These are phyloP conservation scores for Gymnosoma rotundatum DNA, from an alignment of 2,888 invertebrate genomes.

Conservation along the genomic window DNA sequence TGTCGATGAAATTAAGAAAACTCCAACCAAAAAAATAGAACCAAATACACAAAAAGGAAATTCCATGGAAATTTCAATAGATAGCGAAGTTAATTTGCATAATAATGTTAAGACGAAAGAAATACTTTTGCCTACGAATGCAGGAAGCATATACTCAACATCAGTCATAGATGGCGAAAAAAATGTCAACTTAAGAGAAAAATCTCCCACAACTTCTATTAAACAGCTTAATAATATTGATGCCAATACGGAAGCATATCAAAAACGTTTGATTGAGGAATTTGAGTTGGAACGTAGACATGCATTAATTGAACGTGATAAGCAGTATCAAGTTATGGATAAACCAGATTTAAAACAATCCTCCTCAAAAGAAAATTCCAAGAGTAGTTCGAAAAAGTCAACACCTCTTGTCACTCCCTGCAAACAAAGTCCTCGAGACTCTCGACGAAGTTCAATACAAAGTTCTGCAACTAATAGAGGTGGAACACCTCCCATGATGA, in stretches of 20 bases:
- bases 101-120: constrained; percentile 4
- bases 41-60: constrained; percentile 38
- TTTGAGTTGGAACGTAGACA: constrained; percentile 79
- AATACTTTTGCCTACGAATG: neutral
- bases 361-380: constrained; percentile 72
- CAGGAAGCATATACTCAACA: neutral
- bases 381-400: constrained; percentile 73
- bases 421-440: constrained; percentile 61
- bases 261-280: constrained; percentile 77
- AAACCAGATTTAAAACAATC: constrained; percentile 70
- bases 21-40: neutral
- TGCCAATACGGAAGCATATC: constrained; percentile 68
- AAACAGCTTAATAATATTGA: constrained; percentile 75
- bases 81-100: neutral
- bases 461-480: constrained; percentile 71
- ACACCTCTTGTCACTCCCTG: constrained; percentile 70
- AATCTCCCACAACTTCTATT: constrained; percentile 74
- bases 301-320: constrained; percentile 79
- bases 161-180: constrained; percentile 29
- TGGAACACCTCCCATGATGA: constrained; percentile 77
- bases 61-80: neutral
- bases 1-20: constrained; percentile 2
- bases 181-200: constrained; percentile 46
- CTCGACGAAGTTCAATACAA: constrained; percentile 74
- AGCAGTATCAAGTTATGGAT: constrained; percentile 75